Percentiles rank a stretch among this genome's conserved stretches.
Conservation (phyloP, 2,888 invertebrate species). For the Bursaphelenchus okinawaensis region DNA sequence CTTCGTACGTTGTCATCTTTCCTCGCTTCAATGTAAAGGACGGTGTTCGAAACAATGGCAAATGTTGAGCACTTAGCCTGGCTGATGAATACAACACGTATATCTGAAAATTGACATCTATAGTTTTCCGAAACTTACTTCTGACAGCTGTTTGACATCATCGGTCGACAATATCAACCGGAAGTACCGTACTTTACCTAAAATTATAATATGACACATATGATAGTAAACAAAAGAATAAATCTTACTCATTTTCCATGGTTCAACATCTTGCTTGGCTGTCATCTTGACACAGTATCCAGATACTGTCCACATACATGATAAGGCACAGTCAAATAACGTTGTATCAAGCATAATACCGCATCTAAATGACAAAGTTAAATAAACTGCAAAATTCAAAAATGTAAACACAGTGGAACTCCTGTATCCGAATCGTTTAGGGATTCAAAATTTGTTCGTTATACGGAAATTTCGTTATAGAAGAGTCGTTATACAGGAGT, state of each 20-base stretch:
- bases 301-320: conserved; percentile 1
- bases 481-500: too few species aligned
- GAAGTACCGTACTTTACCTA: background rate
- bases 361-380: background rate
- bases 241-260: background rate
- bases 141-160: background rate
- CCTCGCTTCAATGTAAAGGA: conserved; percentile 3
- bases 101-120: background rate
- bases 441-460: too few species aligned
- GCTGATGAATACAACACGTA: background rate
- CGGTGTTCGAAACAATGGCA: conserved; percentile 1
- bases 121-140: background rate
- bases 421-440: too few species aligned
- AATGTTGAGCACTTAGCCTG: background rate
- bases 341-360: background rate
- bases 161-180: background rate
- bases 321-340: background rate
- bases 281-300: background rate
- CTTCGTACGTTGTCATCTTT: background rate
- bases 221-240: too few species aligned
- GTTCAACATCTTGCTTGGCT: too few species aligned
- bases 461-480: too few species aligned
- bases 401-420: too few species aligned
- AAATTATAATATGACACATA: too few species aligned
- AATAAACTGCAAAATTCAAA: too few species aligned